Percentiles rank a stretch among this genome's conserved stretches.
phyloP scores from a whole-genome alignment of 1,140 invertebrate species.

The Aleiodes sp. region DNA sequence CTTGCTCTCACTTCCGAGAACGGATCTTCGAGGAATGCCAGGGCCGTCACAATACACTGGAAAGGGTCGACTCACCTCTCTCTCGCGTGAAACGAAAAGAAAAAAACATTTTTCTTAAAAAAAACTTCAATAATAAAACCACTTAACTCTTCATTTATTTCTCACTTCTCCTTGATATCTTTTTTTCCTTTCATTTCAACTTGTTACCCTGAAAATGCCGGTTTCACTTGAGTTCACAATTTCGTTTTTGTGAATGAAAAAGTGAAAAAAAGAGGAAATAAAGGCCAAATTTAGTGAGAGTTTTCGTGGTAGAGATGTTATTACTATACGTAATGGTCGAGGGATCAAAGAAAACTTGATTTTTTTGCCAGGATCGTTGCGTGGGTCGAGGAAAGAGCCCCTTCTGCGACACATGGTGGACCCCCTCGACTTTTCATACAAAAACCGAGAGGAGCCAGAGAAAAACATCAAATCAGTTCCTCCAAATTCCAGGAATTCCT shows the following conservation, averaged over 20 bases:
- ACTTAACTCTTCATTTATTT: neutral
- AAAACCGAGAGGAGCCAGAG: neutral
- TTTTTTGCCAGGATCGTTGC: neutral
- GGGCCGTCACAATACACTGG: constrained; percentile 22
- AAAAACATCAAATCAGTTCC: neutral
- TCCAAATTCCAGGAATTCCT: neutral
- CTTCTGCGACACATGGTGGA: constrained; percentile 10
- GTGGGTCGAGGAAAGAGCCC: constrained; percentile 1
- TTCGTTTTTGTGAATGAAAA: neutral
- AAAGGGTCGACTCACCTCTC: constrained; percentile 11
- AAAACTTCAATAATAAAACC: neutral
- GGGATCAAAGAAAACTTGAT: constrained; percentile 9
- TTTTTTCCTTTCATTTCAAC: neutral
- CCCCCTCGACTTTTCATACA: neutral
- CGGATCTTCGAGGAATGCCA: constrained; percentile 36
- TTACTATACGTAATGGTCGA: neutral
- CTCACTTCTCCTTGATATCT: too few relatives aligned
- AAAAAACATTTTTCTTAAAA: neutral
- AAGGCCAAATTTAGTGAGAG: too few relatives aligned
- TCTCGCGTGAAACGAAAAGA: neutral
- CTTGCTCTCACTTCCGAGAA: constrained; percentile 34
- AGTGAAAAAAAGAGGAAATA: too few relatives aligned
- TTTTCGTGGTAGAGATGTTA: neutral
- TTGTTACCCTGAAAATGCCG: neutral
- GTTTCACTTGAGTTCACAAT: too few relatives aligned